Percentiles rank a stretch among this genome's conserved stretches.
Evolutionary conservation across 2,888 invertebrate species (phyloP).

Genomic region (Lutraria lutraria): DNA sequence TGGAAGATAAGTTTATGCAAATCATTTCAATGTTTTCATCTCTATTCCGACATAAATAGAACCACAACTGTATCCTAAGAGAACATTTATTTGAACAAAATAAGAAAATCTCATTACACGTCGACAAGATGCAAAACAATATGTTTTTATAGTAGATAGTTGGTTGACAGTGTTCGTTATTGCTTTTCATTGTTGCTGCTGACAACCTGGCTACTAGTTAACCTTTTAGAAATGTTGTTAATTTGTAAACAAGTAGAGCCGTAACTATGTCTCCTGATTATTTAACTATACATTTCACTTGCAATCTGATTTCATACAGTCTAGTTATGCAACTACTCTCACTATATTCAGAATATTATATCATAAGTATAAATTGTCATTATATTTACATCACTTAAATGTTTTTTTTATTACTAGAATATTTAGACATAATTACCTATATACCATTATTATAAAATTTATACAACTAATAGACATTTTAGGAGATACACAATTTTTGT

Average conservation of each 20-base stretch:
- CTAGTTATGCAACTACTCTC: background rate
- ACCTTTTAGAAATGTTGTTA: background rate
- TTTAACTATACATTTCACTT: background rate
- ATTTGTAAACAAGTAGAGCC: background rate
- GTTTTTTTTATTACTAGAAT: background rate
- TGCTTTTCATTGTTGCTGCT: background rate
- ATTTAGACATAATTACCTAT: background rate
- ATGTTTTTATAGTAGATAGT: background rate
- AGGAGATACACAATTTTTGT: too few relatives aligned
- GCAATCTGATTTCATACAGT: background rate
- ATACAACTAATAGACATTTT: background rate
- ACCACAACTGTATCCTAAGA: background rate
- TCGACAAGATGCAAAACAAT: slow-evolving; percentile 7
- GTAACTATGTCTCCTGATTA: background rate
- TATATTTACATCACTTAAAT: background rate
- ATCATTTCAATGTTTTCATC: slow-evolving; percentile 25
- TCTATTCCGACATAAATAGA: background rate
- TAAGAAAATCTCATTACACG: background rate
- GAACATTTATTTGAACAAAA: slow-evolving; percentile 17
- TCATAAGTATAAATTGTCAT: background rate
- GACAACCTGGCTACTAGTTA: background rate
- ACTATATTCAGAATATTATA: background rate
- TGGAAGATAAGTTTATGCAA: slow-evolving; percentile 23
- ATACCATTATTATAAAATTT: background rate
- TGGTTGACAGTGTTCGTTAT: slow-evolving; percentile 9